phyloP scores from a whole-genome alignment of 64 coral and sea anemone species.

The Astreopora myriophthalma region DNA sequence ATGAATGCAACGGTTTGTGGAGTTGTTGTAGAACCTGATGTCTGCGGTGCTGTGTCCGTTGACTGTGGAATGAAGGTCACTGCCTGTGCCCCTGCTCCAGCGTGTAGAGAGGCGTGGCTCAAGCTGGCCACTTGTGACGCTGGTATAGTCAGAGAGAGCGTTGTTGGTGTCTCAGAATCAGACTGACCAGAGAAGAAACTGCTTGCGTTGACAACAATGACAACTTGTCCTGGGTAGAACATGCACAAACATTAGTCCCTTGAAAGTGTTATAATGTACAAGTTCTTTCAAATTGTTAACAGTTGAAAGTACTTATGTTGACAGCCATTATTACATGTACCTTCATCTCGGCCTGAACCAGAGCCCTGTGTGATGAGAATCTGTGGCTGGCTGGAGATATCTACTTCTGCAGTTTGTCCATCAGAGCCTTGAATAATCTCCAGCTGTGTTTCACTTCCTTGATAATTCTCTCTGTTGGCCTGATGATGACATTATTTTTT shows the following conservation, averaged over 20 bases:
- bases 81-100: slow-evolving; percentile 63
- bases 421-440: slow-evolving; percentile 50
- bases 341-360: slow-evolving; percentile 68
- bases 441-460: slow-evolving; percentile 47
- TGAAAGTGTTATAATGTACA: too few species aligned
- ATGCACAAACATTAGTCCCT: neutral
- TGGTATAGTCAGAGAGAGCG: slow-evolving; percentile 76
- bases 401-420: slow-evolving; percentile 36
- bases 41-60: neutral
- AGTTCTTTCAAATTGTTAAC: too few species aligned
- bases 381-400: slow-evolving; percentile 56
- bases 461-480: slow-evolving; percentile 50
- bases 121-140: slow-evolving; percentile 81
- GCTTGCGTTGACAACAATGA: slow-evolving; percentile 92
- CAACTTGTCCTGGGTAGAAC: slow-evolving; percentile 82
- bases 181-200: slow-evolving; percentile 76
- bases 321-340: neutral
- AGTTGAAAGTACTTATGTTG: too few species aligned
- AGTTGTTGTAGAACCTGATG: neutral
- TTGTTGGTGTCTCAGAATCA: slow-evolving; percentile 79
- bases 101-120: slow-evolving; percentile 57
- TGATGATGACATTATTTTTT: neutral
- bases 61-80: slow-evolving; percentile 44
- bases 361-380: slow-evolving; percentile 76
- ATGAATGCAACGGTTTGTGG: slow-evolving; percentile 46